Base-by-base conservation (phyloP, 2,113 vertebrate species). In the Xenopus laevis region DNA sequence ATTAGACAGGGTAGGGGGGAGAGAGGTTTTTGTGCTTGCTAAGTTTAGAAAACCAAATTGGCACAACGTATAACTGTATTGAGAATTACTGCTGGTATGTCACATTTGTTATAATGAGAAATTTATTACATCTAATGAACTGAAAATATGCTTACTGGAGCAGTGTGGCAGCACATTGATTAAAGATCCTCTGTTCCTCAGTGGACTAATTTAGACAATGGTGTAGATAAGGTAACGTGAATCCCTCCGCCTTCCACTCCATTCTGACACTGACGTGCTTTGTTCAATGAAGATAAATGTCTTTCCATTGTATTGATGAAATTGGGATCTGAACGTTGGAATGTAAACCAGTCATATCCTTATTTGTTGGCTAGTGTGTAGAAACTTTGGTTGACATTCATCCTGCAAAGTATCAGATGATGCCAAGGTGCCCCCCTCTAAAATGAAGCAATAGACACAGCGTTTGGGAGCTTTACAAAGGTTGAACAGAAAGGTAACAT, bases 91-190 rank as follows among this genome's bases (percentile, higher is more conserved):
- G 12, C 73, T 58, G 59, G 78, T 79, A 71, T 81, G 84, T 84
- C 85, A 84, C 66, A 73, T 83, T 77, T 81, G 52, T 68, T 84
- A 72, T 86, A 91, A 90, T 86, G 83, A 88, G 82, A 86, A 86
- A 86, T 81, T 63, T 81, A 84, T 88, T 84, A 87, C 83, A 80
- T 78, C 68, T 90, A 87, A 90, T 78, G 85, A 85, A 88, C 79
- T 86, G 66, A 83, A 86, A 87, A 87, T 83, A 80, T 79, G 86
- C 87, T 89, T 78, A 79, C 79, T 78, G 79, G 81, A 79, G 53
- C 44, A 57, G 78, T 15, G 17, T 79, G 85, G 79, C 83, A 87
- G 83, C 1, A 8, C 81, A 2, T 40, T 84, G 85, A 91, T 88
- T 83, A 86, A 86, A 84, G 2, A 74, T 4, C 3, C 81, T 72